These are phyloP conservation scores for Pyralis farinalis DNA, from an alignment of 2,888 invertebrate species.

Conservation along the genomic window DNA sequence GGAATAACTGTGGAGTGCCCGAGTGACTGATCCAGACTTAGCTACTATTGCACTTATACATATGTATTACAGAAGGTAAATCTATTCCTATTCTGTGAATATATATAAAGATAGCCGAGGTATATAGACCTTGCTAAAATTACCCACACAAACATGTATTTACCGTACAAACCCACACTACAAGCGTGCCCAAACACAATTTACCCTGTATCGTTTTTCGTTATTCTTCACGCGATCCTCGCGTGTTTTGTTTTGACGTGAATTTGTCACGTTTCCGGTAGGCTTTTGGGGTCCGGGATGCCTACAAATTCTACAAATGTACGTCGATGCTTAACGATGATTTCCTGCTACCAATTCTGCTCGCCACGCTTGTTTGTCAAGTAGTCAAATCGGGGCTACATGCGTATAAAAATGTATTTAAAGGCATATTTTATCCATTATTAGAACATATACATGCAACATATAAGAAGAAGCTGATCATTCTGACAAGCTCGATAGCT, in stretches of 20 bases:
- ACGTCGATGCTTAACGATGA: slow-evolving; percentile 2
- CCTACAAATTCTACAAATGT: slow-evolving; percentile 1
- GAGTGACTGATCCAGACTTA: too few species aligned
- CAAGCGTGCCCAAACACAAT: slow-evolving; percentile 7
- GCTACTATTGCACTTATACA: too few species aligned
- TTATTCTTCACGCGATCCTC: slow-evolving; percentile 4
- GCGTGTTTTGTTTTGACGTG: slow-evolving; percentile 12
- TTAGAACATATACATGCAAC: too few species aligned
- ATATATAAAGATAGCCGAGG: too few species aligned
- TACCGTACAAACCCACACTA: not conserved
- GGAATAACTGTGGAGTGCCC: too few species aligned
- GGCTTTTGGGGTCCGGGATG: not conserved
- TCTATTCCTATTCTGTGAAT: too few species aligned
- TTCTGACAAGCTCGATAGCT: too few species aligned
- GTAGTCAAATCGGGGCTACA: not conserved
- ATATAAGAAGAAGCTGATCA: too few species aligned
- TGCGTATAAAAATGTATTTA: too few species aligned
- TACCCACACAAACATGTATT: slow-evolving; percentile 1
- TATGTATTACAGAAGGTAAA: too few species aligned
- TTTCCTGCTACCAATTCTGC: slow-evolving; percentile 1
- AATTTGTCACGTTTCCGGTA: slow-evolving; percentile 10
- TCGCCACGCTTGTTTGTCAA: not conserved
- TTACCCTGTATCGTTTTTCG: slow-evolving; percentile 1
- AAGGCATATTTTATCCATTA: too few species aligned
- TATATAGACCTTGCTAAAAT: too few species aligned